Base-by-base conservation (phyloP, 53 echinoderm and acorn worm genomes). In the Luidia sarsii region DNA sequence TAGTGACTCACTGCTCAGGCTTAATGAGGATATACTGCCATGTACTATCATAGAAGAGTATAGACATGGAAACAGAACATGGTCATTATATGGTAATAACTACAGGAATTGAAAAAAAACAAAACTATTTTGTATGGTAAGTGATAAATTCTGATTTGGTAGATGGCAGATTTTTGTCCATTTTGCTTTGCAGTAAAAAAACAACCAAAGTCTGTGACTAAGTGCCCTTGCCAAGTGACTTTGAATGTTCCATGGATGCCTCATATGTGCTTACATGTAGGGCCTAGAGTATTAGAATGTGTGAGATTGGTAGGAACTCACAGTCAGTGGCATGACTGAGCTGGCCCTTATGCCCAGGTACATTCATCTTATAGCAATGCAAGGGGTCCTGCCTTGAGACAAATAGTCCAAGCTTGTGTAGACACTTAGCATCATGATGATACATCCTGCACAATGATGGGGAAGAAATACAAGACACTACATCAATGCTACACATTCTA, bases 321-420 rank as follows among this genome's bases (percentile, higher is more conserved):
- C 77, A 60, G 32, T 41, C 34, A n/a, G 60, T 38, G n/a, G n/a
- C n/a, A n/a, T n/a, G n/a, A 46, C 14, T 57, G 27, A 28, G 3
- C 21, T 46, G 48, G 43, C 33, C 13, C 2, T 59, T 32, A 33
- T 60, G 32, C 10, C 43, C 19, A 77, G 62, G 77, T 16, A 77
- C 61, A 8, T 43, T 77, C 77, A 77, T 61, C 77, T 85, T 82
- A 62, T 89, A 91, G 89, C 91, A 94, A 33, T 83, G 91, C 14
- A 79, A 69, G 3, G 86, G 92, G 33, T 89, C 87, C 27, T 90
- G 90, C 19, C 89, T 91, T 1, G 91, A 95, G 36, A 92, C 92
- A 39, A 83, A 87, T 28, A 94, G 74, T n/a, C 94, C 94, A 18
- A 87, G 48, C 29, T 81, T 87, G 36, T 67, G 84, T 57, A 92